phyloP scores from a whole-genome alignment of 2,888 invertebrate species.

The Cepaea hortensis region DNA sequence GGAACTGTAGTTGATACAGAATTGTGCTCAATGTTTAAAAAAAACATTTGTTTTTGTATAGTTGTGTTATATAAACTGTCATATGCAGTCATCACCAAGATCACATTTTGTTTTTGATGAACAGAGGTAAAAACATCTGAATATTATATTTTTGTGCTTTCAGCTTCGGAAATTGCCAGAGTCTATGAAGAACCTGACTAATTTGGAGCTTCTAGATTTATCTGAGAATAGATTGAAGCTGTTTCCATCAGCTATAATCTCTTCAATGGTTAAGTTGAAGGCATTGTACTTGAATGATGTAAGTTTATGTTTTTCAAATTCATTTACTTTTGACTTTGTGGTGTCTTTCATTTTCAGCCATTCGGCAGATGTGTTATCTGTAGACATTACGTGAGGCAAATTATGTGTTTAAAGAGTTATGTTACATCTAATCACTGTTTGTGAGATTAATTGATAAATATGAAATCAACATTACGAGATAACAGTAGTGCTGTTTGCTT shows the following conservation, averaged over 20 bases:
- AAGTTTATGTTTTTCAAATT: background rate
- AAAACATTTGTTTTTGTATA: too few species aligned
- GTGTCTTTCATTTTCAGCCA: background rate
- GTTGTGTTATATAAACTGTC: too few species aligned
- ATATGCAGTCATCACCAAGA: background rate
- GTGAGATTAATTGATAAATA: too few species aligned
- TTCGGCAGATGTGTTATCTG: background rate
- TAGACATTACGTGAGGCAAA: too few species aligned
- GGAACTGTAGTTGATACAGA: too few species aligned
- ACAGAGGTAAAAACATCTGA: too few species aligned
- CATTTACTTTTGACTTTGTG: background rate
- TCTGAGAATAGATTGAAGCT: constrained; percentile 66
- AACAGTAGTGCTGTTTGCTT: too few species aligned
- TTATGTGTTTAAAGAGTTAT: too few species aligned
- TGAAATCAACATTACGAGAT: too few species aligned
- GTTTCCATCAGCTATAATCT: constrained; percentile 61
- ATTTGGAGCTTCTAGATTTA: constrained; percentile 68
- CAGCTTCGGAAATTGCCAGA: constrained; percentile 68
- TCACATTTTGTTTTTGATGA: background rate
- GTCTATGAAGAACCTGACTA: constrained; percentile 64
- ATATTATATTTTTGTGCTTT: constrained; percentile 43
- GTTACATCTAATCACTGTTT: too few species aligned
- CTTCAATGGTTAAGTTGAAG: constrained; percentile 59
- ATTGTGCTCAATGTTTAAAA: too few species aligned
- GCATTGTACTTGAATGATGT: constrained; percentile 65